Evolutionary conservation across 2,888 invertebrate species (phyloP).

Genomic region (Zygogramma bicolorata): DNA sequence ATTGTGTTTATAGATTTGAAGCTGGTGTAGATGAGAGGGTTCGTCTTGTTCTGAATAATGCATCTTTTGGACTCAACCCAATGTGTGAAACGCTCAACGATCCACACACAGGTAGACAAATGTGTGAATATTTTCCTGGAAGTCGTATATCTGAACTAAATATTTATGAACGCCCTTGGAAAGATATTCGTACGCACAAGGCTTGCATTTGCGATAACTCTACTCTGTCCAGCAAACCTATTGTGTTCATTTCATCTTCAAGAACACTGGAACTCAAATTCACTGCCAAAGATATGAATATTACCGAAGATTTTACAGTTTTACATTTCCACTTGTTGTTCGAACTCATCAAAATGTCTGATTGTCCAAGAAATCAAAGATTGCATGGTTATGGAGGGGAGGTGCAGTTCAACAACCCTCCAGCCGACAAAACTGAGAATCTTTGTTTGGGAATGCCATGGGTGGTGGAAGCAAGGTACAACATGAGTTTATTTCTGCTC

Average conservation of each 20-base stretch:
- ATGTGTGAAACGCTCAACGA: conserved; percentile 79
- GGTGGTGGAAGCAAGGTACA: conserved; percentile 83
- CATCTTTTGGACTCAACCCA: conserved; percentile 77
- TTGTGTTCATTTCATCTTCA: conserved; percentile 76
- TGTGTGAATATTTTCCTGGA: conserved; percentile 67
- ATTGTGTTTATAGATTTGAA: conserved; percentile 78
- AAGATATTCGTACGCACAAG: conserved; percentile 76
- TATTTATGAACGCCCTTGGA: conserved; percentile 80
- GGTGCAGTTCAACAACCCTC: conserved; percentile 74
- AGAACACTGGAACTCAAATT: conserved; percentile 82
- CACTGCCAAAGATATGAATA: conserved; percentile 78
- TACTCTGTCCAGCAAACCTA: conserved; percentile 71
- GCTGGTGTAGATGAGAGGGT: conserved; percentile 73
- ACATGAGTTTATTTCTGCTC: conserved; percentile 83
- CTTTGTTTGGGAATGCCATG: conserved; percentile 83
- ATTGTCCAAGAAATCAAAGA: conserved; percentile 75
- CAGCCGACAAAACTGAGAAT: conserved; percentile 72
- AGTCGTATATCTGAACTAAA: conserved; percentile 70
- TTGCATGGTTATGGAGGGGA: conserved; percentile 77
- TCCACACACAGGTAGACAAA: conserved; percentile 77
- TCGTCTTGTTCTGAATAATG: conserved; percentile 76
- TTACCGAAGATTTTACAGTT: conserved; percentile 85
- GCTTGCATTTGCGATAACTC: conserved; percentile 86
- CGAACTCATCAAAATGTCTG: conserved; percentile 74
- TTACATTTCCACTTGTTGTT: conserved; percentile 83